Percentiles rank a stretch among this genome's conserved stretches.
Conservation (phyloP, 2,888 invertebrate species). For the Psococerastis gibbosa region DNA sequence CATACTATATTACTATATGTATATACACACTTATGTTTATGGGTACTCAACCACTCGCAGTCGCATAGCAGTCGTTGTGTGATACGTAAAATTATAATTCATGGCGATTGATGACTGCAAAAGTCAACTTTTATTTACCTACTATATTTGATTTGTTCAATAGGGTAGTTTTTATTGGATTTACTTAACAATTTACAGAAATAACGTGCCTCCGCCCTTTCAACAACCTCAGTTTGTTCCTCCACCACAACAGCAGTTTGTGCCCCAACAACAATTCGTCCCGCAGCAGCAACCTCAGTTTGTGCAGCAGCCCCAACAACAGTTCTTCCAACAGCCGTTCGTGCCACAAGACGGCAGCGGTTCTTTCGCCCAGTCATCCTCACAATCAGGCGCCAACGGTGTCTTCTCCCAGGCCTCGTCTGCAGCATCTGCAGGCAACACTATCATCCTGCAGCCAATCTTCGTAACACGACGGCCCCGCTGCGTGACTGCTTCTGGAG, state of each 20-base stretch:
- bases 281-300: constrained; percentile 6
- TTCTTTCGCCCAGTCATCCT: not conserved
- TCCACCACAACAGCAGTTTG: constrained; percentile 7
- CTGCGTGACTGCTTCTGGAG: constrained; percentile 20
- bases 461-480: constrained; percentile 13
- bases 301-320: constrained; percentile 12
- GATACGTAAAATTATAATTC: no score
- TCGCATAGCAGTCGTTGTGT: no score
- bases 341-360: not conserved
- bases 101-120: no score
- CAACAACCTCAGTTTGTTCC: constrained; percentile 5
- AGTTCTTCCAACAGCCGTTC: constrained; percentile 7
- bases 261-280: constrained; percentile 9
- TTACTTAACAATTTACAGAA: no score
- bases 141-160: no score
- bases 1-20: no score
- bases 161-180: no score
- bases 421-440: not conserved
- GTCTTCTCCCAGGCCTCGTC: not conserved
- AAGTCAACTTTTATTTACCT: no score
- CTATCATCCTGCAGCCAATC: not conserved
- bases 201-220: not conserved
- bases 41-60: no score
- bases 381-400: not conserved
- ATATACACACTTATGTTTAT: no score